These are phyloP conservation scores for Apogon talboti DNA, from an alignment of 2,797 vertebrate genomes.

Conservation along the genomic window DNA sequence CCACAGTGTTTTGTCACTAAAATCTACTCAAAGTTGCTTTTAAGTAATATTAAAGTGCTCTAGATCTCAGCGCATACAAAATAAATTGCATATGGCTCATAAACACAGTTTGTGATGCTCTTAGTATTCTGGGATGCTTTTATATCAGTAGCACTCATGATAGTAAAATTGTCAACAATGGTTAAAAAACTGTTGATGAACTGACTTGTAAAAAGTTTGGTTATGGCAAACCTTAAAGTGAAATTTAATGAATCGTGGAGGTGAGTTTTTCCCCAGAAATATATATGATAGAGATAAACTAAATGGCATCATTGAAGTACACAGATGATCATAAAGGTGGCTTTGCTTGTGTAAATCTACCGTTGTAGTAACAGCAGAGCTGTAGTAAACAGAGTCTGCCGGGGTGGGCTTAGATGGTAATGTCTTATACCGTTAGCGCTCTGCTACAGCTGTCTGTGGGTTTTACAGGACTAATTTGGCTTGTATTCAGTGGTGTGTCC, in stretches of 20 bases:
- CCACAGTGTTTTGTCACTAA: conserved; percentile 26
- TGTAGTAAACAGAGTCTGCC: conserved; percentile 40
- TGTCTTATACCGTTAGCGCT: not conserved
- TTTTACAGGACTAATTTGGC: not conserved
- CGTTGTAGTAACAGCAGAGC: conserved; percentile 33
- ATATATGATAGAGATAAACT: conserved; percentile 46
- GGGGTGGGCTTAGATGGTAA: not conserved
- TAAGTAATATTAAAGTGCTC: conserved; percentile 38
- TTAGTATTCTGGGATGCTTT: conserved; percentile 37
- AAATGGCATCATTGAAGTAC: conserved; percentile 37
- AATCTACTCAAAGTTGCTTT: conserved; percentile 41
- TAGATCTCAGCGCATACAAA: conserved; percentile 34
- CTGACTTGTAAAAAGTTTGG: conserved; percentile 51
- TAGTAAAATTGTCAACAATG: conserved; percentile 55
- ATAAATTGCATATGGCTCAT: conserved; percentile 36
- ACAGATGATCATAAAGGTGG: conserved; percentile 54
- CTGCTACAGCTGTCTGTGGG: conserved; percentile 12
- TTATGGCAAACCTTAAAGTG: conserved; percentile 52
- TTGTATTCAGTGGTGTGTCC: not conserved
- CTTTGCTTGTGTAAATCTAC: conserved; percentile 49
- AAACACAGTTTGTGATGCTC: conserved; percentile 49
- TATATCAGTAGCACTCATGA: conserved; percentile 38
- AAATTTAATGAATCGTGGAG: conserved; percentile 45
- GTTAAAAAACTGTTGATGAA: conserved; percentile 53
- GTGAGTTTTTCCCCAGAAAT: conserved; percentile 32